These are phyloP conservation scores for Carcinoscorpius rotundicauda DNA, from an alignment of 1,140 invertebrate genomes.

Conservation along the genomic window DNA sequence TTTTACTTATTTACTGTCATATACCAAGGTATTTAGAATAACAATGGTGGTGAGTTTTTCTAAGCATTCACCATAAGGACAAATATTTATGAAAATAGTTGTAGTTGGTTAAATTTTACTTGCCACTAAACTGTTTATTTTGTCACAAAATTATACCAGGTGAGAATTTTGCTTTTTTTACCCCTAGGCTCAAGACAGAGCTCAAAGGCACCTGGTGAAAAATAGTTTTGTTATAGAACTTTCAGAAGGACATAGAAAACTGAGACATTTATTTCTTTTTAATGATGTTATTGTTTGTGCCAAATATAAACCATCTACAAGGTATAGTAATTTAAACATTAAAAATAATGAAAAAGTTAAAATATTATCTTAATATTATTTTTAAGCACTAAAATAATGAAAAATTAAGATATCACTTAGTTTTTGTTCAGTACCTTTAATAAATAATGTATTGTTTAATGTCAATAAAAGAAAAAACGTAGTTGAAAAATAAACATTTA, in stretches of 20 bases:
- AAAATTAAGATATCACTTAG: neutral
- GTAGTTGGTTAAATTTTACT: neutral
- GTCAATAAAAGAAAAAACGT: too few relatives aligned
- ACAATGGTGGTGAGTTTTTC: too few relatives aligned
- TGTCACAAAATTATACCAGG: slow-evolving; percentile 4
- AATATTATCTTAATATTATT: neutral
- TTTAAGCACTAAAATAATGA: slow-evolving; percentile 2
- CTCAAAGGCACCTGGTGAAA: slow-evolving; percentile 74
- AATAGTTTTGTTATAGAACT: slow-evolving; percentile 90
- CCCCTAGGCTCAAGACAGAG: slow-evolving; percentile 55
- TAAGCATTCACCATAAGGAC: too few relatives aligned
- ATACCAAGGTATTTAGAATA: too few relatives aligned
- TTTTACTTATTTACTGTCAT: too few relatives aligned
- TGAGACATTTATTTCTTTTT: slow-evolving; percentile 85
- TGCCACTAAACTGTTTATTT: slow-evolving; percentile 1
- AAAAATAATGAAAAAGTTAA: neutral
- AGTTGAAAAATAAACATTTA: too few relatives aligned
- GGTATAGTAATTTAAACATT: slow-evolving; percentile 11
- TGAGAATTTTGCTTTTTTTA: slow-evolving; percentile 20
- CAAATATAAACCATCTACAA: slow-evolving; percentile 61
- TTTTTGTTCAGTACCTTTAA: too few relatives aligned
- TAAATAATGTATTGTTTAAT: too few relatives aligned
- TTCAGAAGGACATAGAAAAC: slow-evolving; percentile 70
- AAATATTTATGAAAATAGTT: neutral
- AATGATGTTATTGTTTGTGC: slow-evolving; percentile 91